Conservation (phyloP, 2,888 invertebrate genomes). For the Erannis defoliaria region DNA sequence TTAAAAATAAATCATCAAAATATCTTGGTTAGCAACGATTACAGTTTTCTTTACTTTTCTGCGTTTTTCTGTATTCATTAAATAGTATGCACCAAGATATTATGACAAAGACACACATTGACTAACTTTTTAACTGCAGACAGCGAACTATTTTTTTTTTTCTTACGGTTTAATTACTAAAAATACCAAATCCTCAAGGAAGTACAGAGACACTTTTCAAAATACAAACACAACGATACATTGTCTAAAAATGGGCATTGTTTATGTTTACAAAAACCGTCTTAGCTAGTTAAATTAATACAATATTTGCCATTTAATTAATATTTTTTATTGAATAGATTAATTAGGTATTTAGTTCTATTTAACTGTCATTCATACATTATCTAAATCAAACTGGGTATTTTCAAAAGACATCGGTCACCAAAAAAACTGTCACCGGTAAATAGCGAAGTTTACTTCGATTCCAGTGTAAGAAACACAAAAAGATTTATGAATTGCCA, state of each 20-base stretch:
- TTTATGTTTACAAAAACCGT: constrained; percentile 1
- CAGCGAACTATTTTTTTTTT: not conserved
- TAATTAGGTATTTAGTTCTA: no score
- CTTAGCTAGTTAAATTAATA: constrained; percentile 6
- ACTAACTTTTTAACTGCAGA: no score
- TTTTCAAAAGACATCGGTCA: not conserved
- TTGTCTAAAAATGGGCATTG: not conserved
- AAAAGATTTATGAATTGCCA: constrained; percentile 1
- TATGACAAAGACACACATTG: no score
- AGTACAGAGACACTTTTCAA: no score
- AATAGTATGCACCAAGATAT: no score
- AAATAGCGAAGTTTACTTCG: no score
- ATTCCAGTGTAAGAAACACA: not conserved
- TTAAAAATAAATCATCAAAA: no score
- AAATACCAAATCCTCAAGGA: not conserved
- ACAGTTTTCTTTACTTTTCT: no score
- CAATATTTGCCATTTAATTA: constrained; percentile 4
- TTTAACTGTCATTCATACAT: not conserved
- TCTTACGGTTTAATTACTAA: not conserved
- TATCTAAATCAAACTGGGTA: not conserved
- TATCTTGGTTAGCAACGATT: no score
- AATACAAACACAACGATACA: no score
- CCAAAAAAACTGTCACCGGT: not conserved
- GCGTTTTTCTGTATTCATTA: no score
- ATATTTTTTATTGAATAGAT: constrained; percentile 4